Evolutionary conservation across 2,888 invertebrate genomes (phyloP).

Genomic region (Acleris literana): DNA sequence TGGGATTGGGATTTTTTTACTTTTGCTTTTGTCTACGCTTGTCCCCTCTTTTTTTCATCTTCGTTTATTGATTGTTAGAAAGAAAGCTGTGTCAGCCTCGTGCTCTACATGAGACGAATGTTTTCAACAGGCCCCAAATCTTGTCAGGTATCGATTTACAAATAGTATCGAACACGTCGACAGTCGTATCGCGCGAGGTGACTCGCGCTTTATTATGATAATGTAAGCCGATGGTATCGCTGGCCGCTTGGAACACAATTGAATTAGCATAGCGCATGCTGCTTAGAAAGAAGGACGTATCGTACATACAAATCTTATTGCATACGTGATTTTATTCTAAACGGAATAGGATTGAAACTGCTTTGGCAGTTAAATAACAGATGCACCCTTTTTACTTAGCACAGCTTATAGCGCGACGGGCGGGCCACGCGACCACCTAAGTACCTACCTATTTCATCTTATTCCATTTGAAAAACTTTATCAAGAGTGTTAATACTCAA

Average conservation of each 20-base stretch:
- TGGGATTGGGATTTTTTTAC: too few relatives aligned
- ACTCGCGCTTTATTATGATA: slow-evolving; percentile 82
- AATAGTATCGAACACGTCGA: slow-evolving; percentile 60
- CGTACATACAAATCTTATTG: too few relatives aligned
- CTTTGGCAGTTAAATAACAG: too few relatives aligned
- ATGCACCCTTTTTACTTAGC: too few relatives aligned
- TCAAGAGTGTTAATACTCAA: slow-evolving; percentile 36
- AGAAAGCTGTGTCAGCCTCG: slow-evolving; percentile 6
- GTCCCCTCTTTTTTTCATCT: not conserved
- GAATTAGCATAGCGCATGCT: slow-evolving; percentile 77
- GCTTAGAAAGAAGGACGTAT: too few relatives aligned
- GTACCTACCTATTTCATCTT: slow-evolving; percentile 49
- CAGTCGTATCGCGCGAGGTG: slow-evolving; percentile 63
- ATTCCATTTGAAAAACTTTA: slow-evolving; percentile 51
- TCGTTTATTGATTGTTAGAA: slow-evolving; percentile 6
- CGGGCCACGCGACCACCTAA: slow-evolving; percentile 77
- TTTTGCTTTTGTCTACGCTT: too few relatives aligned
- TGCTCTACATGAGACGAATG: slow-evolving; percentile 17
- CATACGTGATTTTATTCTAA: too few relatives aligned
- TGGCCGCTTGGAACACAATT: slow-evolving; percentile 77
- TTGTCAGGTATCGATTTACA: slow-evolving; percentile 42
- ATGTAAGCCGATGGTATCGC: slow-evolving; percentile 76
- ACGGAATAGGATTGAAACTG: too few relatives aligned
- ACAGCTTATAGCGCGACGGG: slow-evolving; percentile 59
- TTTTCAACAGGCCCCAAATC: slow-evolving; percentile 28